phyloP scores from a whole-genome alignment of 2,113 vertebrate species.

The Seriola quinqueradiata region DNA sequence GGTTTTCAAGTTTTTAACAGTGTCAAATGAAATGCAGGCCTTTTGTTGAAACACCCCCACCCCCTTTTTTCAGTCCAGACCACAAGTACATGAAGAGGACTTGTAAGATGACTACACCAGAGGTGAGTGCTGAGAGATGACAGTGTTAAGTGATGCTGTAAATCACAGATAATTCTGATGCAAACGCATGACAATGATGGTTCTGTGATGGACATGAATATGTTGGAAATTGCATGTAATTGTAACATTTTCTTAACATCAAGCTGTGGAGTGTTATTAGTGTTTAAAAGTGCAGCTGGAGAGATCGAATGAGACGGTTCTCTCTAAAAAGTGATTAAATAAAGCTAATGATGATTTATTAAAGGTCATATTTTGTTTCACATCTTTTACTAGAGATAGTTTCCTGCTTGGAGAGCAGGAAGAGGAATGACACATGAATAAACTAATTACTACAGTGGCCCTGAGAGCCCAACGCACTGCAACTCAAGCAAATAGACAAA shows the following conservation, averaged over 20 bases:
- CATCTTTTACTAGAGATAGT: not conserved
- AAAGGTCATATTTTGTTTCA: not conserved
- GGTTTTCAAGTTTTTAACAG: not conserved
- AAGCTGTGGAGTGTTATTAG: conserved; percentile 4
- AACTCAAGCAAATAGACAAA: too few species aligned
- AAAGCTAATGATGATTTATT: conserved; percentile 26
- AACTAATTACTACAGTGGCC: too few species aligned
- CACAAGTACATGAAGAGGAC: not conserved
- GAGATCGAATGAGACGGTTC: not conserved
- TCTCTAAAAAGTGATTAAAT: conserved; percentile 24
- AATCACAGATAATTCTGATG: not conserved
- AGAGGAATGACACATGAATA: too few species aligned
- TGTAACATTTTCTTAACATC: not conserved
- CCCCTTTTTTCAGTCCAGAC: not conserved
- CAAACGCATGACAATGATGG: not conserved
- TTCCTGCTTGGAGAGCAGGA: not conserved
- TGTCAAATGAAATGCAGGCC: not conserved
- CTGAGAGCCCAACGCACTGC: too few species aligned
- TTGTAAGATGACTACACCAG: not conserved
- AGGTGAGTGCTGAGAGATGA: not conserved
- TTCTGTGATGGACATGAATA: not conserved
- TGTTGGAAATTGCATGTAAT: not conserved
- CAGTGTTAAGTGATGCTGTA: conserved; percentile 1
- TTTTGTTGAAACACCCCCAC: not conserved
- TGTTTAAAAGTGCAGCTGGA: not conserved